These are phyloP conservation scores for Ophthalmolycus amberensis DNA, from an alignment of 2,113 vertebrate genomes.

Conservation along the genomic window DNA sequence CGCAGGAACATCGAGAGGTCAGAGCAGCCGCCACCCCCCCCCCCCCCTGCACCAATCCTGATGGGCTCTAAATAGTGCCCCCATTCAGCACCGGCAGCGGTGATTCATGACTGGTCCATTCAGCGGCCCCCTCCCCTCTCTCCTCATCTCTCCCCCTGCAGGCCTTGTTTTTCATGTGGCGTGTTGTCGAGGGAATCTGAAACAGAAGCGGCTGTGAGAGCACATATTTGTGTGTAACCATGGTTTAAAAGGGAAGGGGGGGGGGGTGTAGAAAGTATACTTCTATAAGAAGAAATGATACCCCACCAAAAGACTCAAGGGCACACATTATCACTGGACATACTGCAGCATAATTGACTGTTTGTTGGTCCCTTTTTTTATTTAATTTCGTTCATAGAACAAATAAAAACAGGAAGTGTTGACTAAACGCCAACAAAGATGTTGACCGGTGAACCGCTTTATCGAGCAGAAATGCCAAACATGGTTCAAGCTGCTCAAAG, in stretches of 20 bases:
- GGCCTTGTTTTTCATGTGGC: slow-evolving; percentile 33
- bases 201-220: slow-evolving; percentile 29
- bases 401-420: not conserved
- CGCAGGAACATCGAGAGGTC: slow-evolving; percentile 97
- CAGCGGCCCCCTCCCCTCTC: slow-evolving; percentile 15
- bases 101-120: slow-evolving; percentile 67
- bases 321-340: not conserved
- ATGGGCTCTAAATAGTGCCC: slow-evolving; percentile 22
- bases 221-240: slow-evolving; percentile 5
- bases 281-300: too few relatives aligned
- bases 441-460: not conserved
- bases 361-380: not conserved
- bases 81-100: slow-evolving; percentile 51
- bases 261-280: not conserved
- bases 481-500: not conserved
- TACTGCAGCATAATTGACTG: not conserved
- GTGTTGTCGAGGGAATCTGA: slow-evolving; percentile 19
- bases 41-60: too few relatives aligned
- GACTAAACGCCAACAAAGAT: not conserved
- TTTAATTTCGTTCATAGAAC: not conserved
- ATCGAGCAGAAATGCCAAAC: not conserved
- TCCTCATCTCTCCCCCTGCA: slow-evolving; percentile 9
- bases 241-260: slow-evolving; percentile 2
- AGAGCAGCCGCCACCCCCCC: not conserved
- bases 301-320: not conserved